Conservation (phyloP, 2,113 vertebrate genomes). For the Nematolebias whitei region DNA sequence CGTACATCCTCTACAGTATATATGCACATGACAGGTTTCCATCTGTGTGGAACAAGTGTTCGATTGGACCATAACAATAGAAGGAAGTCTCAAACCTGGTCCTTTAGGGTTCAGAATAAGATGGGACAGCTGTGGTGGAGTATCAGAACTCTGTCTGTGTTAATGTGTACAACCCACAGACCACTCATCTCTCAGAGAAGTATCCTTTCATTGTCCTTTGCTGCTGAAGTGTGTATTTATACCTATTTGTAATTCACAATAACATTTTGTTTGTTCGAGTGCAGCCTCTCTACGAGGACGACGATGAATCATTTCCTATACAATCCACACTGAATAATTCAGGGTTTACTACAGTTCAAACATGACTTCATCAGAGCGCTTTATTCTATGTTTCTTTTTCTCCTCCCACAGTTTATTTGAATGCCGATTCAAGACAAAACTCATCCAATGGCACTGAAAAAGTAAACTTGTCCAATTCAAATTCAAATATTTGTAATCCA, state of each 20-base stretch:
- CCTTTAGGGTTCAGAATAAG: slow-evolving; percentile 10
- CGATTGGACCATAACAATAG: slow-evolving; percentile 9
- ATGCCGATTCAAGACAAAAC: too few species aligned
- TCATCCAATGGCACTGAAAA: too few species aligned
- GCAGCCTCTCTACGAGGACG: background rate
- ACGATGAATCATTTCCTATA: background rate
- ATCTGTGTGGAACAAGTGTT: slow-evolving; percentile 20
- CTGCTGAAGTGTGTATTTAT: slow-evolving; percentile 49
- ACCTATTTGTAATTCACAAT: slow-evolving; percentile 46
- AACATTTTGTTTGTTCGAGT: slow-evolving; percentile 16
- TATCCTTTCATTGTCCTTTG: slow-evolving; percentile 35
- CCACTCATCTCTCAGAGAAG: slow-evolving; percentile 39
- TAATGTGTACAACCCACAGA: slow-evolving; percentile 19
- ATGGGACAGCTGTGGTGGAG: slow-evolving; percentile 1
- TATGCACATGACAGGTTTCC: slow-evolving; percentile 30
- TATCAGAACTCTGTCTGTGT: too few species aligned
- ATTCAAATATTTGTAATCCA: too few species aligned
- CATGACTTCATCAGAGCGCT: too few species aligned
- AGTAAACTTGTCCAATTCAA: too few species aligned
- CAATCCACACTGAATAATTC: too few species aligned
- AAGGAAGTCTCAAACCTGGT: background rate
- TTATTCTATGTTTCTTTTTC: too few species aligned
- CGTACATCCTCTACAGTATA: background rate
- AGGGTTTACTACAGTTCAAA: too few species aligned
- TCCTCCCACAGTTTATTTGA: too few species aligned